phyloP scores from a whole-genome alignment of 2,797 vertebrate genomes.

The Cynopterus sphinx region DNA sequence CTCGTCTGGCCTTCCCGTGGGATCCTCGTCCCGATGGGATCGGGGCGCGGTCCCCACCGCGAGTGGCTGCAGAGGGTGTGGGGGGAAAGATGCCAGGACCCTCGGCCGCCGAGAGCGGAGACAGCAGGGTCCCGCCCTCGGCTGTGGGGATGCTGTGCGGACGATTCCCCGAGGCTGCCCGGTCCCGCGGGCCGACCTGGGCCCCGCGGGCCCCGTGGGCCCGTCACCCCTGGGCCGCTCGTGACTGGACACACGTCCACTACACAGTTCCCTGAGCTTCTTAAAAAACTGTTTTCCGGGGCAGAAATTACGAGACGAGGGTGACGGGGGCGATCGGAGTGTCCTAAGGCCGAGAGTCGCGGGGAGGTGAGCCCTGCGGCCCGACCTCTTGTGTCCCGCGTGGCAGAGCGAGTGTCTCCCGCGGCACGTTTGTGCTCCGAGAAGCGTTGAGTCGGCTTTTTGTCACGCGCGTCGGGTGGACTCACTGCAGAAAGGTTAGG shows the following conservation, averaged over 20 bases:
- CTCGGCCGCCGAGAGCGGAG: fast-evolving
- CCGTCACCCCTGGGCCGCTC: neutral
- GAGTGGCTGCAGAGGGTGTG: too few relatives aligned
- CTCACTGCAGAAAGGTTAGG: neutral
- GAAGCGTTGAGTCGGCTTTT: neutral
- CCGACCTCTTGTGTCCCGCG: too few relatives aligned
- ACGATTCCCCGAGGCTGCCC: neutral
- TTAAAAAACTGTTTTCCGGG: neutral
- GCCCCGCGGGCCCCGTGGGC: neutral
- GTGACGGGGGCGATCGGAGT: neutral
- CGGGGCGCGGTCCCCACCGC: neutral
- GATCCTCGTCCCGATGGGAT: neutral
- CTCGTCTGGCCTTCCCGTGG: neutral
- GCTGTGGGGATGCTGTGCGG: fast-evolving
- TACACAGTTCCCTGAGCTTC: neutral
- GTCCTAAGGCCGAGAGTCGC: neutral
- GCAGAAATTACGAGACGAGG: neutral
- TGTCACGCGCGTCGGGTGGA: fast-evolving
- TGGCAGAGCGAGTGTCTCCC: neutral
- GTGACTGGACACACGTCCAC: neutral
- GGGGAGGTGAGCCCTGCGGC: fast-evolving
- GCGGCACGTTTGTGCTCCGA: fast-evolving
- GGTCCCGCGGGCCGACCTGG: neutral
- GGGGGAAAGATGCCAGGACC: fast-evolving
- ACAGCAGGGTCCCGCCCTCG: fast-evolving